Evolutionary conservation across 2,113 vertebrate species (phyloP).

Genomic region (Ascaphus truei): DNA sequence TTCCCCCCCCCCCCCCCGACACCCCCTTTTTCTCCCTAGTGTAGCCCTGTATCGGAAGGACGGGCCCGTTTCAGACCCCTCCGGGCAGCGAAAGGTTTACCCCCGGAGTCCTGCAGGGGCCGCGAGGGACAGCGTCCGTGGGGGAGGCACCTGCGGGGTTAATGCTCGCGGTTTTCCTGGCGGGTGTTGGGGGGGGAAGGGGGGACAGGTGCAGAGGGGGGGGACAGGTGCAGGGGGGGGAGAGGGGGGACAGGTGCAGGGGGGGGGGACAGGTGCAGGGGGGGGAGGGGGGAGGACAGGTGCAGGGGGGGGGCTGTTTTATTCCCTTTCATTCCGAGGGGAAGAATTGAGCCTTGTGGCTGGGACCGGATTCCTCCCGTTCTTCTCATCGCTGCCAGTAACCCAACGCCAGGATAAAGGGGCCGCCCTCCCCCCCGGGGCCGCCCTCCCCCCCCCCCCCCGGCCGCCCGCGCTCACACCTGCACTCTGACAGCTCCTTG

Average conservation of each 20-base stretch:
- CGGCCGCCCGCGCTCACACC: conserved; percentile 33
- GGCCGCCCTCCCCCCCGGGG: conserved; percentile 8
- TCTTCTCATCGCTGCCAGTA: conserved; percentile 37
- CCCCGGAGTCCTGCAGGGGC: too few species aligned
- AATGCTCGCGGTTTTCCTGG: conserved; percentile 24
- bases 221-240: too few species aligned
- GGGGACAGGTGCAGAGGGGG: conserved; percentile 32
- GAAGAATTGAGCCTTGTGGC: conserved; percentile 38
- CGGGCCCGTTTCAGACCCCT: too few species aligned
- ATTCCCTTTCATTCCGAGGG: conserved; percentile 27
- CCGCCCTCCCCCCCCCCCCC: conserved; percentile 13
- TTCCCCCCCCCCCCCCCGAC: too few species aligned
- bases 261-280: conserved; percentile 27
- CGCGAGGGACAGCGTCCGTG: too few species aligned
- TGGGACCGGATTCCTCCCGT: conserved; percentile 33
- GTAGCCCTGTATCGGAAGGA: too few species aligned
- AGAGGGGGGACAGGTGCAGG: conserved; percentile 29
- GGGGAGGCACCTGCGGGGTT: conserved; percentile 12
- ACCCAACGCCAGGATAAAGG: conserved; percentile 33
- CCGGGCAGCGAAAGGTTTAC: too few species aligned
- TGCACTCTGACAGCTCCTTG: conserved; percentile 37
- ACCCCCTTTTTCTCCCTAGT: too few species aligned
- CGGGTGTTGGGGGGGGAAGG: conserved; percentile 24
- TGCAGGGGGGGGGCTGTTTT: conserved; percentile 29
- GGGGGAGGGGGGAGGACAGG: conserved; percentile 21